A percentile compares a stretch with the other conserved stretches of the same genome.
These are phyloP conservation scores for Trissolcus japonicus DNA, from an alignment of 2,888 invertebrate species.

Conservation along the genomic window DNA sequence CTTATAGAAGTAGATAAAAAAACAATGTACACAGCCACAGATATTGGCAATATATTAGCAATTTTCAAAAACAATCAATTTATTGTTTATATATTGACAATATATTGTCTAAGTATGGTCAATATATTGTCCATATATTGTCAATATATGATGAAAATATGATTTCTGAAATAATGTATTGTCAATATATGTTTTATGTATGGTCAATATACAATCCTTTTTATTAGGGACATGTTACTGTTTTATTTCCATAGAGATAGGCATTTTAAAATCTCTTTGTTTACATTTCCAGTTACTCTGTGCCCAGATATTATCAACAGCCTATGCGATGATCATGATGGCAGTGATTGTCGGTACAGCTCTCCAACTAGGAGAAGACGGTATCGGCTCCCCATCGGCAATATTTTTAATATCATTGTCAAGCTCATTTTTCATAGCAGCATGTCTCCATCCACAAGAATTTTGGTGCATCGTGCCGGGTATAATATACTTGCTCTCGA, in stretches of 20 bases:
- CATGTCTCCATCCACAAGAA: slow-evolving; percentile 97
- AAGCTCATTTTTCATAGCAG: slow-evolving; percentile 96
- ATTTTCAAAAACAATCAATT: too few relatives aligned
- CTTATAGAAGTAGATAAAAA: too few relatives aligned
- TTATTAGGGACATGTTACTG: too few relatives aligned
- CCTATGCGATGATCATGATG: slow-evolving; percentile 99
- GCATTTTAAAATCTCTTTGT: slow-evolving; percentile 76
- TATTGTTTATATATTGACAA: too few relatives aligned
- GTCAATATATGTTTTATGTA: too few relatives aligned
- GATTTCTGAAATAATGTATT: too few relatives aligned
- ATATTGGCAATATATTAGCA: too few relatives aligned
- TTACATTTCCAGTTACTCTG: slow-evolving; percentile 83
- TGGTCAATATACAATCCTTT: too few relatives aligned
- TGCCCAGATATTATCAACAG: slow-evolving; percentile 96
- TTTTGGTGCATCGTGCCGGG: slow-evolving; percentile 96
- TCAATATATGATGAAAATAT: too few relatives aligned
- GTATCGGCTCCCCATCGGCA: slow-evolving; percentile 96
- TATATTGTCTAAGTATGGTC: too few relatives aligned
- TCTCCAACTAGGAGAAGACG: slow-evolving; percentile 97
- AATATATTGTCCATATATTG: too few relatives aligned
- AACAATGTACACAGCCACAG: too few relatives aligned
- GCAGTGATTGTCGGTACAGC: slow-evolving; percentile 99
- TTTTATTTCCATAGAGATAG: slow-evolving; percentile 75
- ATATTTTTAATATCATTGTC: slow-evolving; percentile 97
- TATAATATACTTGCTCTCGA: slow-evolving; percentile 93